A percentile compares a stretch with the other conserved stretches of the same genome.
Conservation (phyloP, 1,140 invertebrate species). For the Myzus persicae region DNA sequence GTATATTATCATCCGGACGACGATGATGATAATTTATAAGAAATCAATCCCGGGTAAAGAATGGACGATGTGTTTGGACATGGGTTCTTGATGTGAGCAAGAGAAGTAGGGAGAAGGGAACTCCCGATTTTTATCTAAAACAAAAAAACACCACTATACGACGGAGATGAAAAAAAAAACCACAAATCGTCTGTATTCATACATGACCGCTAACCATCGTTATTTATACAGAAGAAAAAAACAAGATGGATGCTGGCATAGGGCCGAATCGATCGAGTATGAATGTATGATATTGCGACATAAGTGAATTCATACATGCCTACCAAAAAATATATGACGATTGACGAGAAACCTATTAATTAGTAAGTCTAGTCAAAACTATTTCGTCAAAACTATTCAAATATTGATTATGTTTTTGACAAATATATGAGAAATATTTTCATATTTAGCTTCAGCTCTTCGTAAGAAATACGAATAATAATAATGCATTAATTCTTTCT, state of each 20-base stretch:
- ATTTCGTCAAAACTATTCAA: not conserved
- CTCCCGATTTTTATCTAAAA: constrained; percentile 38
- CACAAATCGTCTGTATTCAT: constrained; percentile 38
- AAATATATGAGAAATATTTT: not conserved
- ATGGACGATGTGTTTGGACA: constrained; percentile 35
- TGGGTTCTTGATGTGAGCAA: not conserved
- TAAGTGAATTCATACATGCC: not conserved
- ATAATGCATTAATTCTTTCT: not conserved
- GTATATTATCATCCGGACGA: constrained; percentile 22
- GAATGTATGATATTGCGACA: constrained; percentile 16
- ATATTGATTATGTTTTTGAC: not conserved
- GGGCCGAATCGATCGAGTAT: not conserved
- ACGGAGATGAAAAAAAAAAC: constrained; percentile 30
- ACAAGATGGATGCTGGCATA: constrained; percentile 5
- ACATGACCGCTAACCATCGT: constrained; percentile 11
- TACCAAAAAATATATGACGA: not conserved
- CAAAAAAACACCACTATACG: constrained; percentile 27
- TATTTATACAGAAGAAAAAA: not conserved
- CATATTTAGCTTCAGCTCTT: not conserved
- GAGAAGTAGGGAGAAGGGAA: not conserved
- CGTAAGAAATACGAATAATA: not conserved
- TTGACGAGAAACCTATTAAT: not conserved
- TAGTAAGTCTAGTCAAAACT: not conserved
- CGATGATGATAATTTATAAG: constrained; percentile 51
- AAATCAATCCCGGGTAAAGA: constrained; percentile 41